Evolutionary conservation across 2,888 invertebrate genomes (phyloP).

Genomic region (Dryadula phaetusa): DNA sequence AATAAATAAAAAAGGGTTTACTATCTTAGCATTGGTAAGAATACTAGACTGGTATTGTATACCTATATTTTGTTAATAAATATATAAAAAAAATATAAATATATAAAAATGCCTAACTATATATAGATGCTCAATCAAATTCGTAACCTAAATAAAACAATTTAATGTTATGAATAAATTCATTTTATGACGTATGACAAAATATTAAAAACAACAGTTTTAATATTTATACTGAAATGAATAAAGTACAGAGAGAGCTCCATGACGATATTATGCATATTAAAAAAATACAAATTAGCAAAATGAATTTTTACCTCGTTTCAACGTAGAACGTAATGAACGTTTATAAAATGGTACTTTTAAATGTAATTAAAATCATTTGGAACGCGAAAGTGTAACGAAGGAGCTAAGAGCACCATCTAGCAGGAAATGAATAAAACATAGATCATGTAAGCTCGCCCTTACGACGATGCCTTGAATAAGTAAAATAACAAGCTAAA

Average conservation of each 20-base stretch:
- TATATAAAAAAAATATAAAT: no score
- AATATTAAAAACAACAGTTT: no score
- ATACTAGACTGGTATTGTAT: no score
- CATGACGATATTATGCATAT: background rate
- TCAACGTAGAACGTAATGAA: slow-evolving; percentile 14
- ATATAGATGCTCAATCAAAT: no score
- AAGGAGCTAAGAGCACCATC: slow-evolving; percentile 58
- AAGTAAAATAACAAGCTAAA: background rate
- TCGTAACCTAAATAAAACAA: no score
- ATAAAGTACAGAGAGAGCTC: background rate
- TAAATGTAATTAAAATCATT: slow-evolving; percentile 66
- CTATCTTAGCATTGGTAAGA: no score
- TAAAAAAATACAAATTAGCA: background rate
- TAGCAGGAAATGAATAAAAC: slow-evolving; percentile 67
- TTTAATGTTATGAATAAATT: no score
- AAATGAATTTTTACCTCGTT: slow-evolving; percentile 16
- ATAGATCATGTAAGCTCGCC: slow-evolving; percentile 60
- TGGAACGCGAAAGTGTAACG: slow-evolving; percentile 56
- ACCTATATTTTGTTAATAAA: no score
- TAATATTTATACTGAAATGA: no score
- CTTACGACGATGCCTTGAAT: slow-evolving; percentile 47
- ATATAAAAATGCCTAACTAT: no score
- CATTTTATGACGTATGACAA: no score
- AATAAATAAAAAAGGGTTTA: no score
- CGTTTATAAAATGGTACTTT: slow-evolving; percentile 36